A percentile compares a stretch with the other conserved stretches of the same genome.
phyloP scores from a whole-genome alignment of 1,140 invertebrate genomes.

The Parasteatoda tepidariorum region DNA sequence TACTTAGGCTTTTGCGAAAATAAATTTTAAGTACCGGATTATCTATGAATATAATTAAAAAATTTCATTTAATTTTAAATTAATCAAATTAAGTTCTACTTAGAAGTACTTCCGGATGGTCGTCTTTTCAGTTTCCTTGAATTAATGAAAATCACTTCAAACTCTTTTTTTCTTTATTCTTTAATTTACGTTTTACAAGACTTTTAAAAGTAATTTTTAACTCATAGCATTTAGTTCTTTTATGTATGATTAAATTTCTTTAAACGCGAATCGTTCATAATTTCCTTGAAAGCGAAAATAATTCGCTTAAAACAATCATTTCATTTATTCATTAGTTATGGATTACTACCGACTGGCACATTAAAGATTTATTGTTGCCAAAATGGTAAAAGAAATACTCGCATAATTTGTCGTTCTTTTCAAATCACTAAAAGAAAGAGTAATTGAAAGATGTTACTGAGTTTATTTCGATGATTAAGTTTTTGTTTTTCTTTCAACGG shows the following conservation, averaged over 20 bases:
- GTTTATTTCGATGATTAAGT: neutral
- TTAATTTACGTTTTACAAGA: neutral
- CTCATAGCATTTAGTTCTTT: neutral
- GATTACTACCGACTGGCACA: neutral
- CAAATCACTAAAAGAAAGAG: neutral
- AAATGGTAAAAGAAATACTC: neutral
- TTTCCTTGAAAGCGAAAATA: neutral
- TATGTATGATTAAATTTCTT: neutral
- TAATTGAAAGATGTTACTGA: slow-evolving; percentile 17
- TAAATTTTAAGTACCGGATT: no score
- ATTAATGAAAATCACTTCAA: no score
- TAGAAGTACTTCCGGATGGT: no score
- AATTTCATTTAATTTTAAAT: no score
- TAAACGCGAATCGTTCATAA: no score
- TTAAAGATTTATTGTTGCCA: slow-evolving; percentile 25
- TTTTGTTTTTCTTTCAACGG: neutral
- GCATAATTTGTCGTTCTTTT: neutral
- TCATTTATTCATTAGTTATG: slow-evolving; percentile 3
- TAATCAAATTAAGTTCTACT: no score
- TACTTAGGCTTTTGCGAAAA: no score
- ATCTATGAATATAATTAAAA: no score
- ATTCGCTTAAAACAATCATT: slow-evolving; percentile 3
- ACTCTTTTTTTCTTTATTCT: neutral
- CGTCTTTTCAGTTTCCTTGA: no score
- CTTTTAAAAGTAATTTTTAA: neutral